Evolutionary conservation across 37 sponge, comb jelly and placozoan genomes (phyloP).

Genomic region (Mnemiopsis leidyi): DNA sequence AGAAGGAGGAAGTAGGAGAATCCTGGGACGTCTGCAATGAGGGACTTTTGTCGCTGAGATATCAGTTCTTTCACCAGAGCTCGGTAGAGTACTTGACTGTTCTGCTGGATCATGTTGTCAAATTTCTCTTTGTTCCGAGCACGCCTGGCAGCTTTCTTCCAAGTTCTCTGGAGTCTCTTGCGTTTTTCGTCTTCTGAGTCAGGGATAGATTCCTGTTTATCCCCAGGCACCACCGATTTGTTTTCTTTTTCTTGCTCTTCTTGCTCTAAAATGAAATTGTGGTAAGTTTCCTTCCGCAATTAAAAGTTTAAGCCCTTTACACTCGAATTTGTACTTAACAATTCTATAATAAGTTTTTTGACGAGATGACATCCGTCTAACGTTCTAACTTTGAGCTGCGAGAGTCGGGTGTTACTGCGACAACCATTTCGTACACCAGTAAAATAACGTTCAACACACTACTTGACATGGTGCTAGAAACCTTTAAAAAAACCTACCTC

Average conservation of each 20-base stretch:
- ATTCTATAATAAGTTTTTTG: too few relatives aligned
- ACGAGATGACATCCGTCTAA: too few relatives aligned
- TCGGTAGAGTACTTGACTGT: constrained; percentile 8
- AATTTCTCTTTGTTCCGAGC: not conserved
- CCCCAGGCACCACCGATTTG: not conserved
- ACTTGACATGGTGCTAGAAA: too few relatives aligned
- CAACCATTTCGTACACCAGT: too few relatives aligned
- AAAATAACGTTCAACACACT: too few relatives aligned
- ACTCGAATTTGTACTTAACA: too few relatives aligned
- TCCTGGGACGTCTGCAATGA: constrained; percentile 31
- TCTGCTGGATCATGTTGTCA: constrained; percentile 40
- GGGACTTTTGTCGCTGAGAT: not conserved
- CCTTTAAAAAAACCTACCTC: not conserved
- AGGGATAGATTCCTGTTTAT: not conserved
- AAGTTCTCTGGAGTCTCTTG: not conserved
- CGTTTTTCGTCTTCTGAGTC: not conserved
- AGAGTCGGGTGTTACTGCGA: too few relatives aligned
- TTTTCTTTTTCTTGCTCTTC: not conserved
- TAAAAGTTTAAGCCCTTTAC: too few relatives aligned
- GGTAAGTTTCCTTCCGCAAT: too few relatives aligned
- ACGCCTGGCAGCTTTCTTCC: not conserved
- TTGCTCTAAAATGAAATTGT: too few relatives aligned
- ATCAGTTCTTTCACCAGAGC: constrained; percentile 28
- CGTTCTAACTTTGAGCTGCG: too few relatives aligned
- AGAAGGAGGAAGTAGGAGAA: constrained; percentile 53